Conservation (phyloP, 2,888 invertebrate genomes). For the Oscheius sp. region DNA sequence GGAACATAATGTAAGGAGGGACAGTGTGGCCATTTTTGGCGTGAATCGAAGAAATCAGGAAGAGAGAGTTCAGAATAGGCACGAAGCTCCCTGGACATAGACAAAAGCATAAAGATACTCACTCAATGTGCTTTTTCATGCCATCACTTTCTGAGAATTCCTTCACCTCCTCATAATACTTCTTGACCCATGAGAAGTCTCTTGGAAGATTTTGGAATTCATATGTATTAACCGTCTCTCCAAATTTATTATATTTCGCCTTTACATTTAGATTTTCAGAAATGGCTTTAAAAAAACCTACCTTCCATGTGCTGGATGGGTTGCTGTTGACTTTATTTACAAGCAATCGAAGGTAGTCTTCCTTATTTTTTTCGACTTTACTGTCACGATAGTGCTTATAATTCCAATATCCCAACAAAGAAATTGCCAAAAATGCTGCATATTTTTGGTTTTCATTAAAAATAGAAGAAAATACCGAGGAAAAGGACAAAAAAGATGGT, state of each 20-base stretch:
- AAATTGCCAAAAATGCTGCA: neutral
- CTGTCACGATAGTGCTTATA: neutral
- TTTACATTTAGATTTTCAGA: conserved; percentile 1
- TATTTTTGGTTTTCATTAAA: neutral
- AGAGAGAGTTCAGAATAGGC: conserved; percentile 36
- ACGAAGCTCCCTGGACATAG: neutral
- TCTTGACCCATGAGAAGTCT: conserved; percentile 65
- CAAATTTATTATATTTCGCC: conserved; percentile 67
- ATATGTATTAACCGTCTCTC: conserved; percentile 54
- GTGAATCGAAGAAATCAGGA: neutral
- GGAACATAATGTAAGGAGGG: conserved; percentile 64
- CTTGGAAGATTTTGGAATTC: conserved; percentile 54
- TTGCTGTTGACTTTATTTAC: conserved; percentile 63
- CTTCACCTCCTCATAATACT: conserved; percentile 62
- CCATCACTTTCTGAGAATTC: conserved; percentile 61
- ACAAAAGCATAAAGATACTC: too few species aligned
- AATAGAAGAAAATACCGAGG: neutral
- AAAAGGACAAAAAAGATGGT: neutral
- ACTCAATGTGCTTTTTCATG: conserved; percentile 66
- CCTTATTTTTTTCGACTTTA: neutral
- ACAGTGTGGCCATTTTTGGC: conserved; percentile 65
- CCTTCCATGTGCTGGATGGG: conserved; percentile 64
- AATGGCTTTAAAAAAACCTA: conserved; percentile 8
- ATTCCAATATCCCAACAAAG: neutral
- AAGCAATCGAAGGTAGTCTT: conserved; percentile 58